A percentile compares a stretch with the other conserved stretches of the same genome.
These are phyloP conservation scores for Patagioenas fasciata DNA, from an alignment of 2,113 vertebrate genomes.

Conservation along the genomic window DNA sequence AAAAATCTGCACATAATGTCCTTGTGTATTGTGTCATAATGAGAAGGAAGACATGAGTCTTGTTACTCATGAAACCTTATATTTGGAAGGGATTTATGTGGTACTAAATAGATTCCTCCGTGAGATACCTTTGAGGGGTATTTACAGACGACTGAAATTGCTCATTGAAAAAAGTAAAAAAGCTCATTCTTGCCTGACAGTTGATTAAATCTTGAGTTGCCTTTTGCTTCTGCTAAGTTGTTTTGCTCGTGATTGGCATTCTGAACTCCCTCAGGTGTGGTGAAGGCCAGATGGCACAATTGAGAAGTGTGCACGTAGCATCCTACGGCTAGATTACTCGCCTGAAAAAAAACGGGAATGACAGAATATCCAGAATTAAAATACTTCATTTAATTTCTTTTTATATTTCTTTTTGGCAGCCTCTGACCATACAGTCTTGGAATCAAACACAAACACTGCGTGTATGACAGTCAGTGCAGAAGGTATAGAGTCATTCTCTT, in stretches of 20 bases:
- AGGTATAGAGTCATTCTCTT: constrained; percentile 52
- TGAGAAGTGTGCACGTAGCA: background rate
- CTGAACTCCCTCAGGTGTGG: constrained; percentile 30
- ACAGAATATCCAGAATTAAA: background rate
- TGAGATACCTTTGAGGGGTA: constrained; percentile 5
- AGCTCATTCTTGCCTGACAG: background rate
- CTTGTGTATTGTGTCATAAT: background rate
- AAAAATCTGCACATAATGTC: background rate
- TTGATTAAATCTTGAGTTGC: constrained; percentile 15
- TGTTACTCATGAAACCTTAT: background rate
- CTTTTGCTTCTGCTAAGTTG: constrained; percentile 20
- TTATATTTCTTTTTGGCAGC: constrained; percentile 3
- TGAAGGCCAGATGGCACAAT: constrained; percentile 35
- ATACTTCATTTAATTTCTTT: background rate
- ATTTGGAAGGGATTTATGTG: background rate
- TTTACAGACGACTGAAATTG: background rate
- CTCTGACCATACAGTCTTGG: constrained; percentile 7
- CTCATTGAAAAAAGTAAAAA: background rate
- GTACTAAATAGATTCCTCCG: background rate
- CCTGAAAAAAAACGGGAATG: background rate
- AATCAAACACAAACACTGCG: background rate
- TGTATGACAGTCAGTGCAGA: background rate
- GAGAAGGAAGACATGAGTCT: background rate
- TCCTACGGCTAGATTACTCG: background rate
- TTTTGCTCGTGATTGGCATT: background rate